Percentiles rank a stretch among this genome's conserved stretches.
phyloP scores from a whole-genome alignment of 2,888 invertebrate genomes.

The Agriopis aurantiaria region DNA sequence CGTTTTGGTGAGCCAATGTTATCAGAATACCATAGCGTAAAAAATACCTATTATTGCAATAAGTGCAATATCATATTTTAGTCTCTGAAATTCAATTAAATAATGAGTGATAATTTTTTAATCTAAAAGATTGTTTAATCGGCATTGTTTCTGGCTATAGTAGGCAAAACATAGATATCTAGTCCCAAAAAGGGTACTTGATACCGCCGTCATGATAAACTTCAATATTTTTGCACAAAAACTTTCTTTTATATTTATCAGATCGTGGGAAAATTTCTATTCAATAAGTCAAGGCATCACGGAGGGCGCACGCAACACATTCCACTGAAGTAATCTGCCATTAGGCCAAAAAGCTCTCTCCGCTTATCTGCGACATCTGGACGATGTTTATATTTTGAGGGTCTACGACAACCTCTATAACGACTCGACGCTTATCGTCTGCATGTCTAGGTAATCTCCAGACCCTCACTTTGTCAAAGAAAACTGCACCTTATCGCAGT shows the following conservation, averaged over 20 bases:
- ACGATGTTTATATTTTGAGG: slow-evolving; percentile 84
- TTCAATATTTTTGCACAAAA: slow-evolving; percentile 42
- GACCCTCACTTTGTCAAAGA: slow-evolving; percentile 49
- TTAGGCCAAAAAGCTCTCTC: slow-evolving; percentile 81
- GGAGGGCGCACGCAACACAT: slow-evolving; percentile 65
- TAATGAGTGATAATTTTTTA: too few species aligned
- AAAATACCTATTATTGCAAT: too few species aligned
- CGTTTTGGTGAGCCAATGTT: too few species aligned
- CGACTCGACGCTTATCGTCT: slow-evolving; percentile 80
- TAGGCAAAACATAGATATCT: slow-evolving; percentile 31
- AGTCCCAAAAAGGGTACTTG: slow-evolving; percentile 28
- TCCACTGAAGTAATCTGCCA: slow-evolving; percentile 80
- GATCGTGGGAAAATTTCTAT: slow-evolving; percentile 67
- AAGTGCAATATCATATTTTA: too few species aligned
- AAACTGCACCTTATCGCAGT: slow-evolving; percentile 62
- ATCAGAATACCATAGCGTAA: too few species aligned
- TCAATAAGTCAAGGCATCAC: slow-evolving; percentile 68
- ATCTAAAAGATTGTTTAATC: too few species aligned
- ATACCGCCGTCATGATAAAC: slow-evolving; percentile 32
- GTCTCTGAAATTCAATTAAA: too few species aligned
- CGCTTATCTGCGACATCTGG: slow-evolving; percentile 84
- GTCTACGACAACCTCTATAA: slow-evolving; percentile 83
- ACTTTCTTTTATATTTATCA: slow-evolving; percentile 51
- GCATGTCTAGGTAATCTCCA: slow-evolving; percentile 79
- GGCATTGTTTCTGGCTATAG: background rate